Conservation (phyloP, 2,113 vertebrate species). For the Xiphorhynchus elegans region DNA sequence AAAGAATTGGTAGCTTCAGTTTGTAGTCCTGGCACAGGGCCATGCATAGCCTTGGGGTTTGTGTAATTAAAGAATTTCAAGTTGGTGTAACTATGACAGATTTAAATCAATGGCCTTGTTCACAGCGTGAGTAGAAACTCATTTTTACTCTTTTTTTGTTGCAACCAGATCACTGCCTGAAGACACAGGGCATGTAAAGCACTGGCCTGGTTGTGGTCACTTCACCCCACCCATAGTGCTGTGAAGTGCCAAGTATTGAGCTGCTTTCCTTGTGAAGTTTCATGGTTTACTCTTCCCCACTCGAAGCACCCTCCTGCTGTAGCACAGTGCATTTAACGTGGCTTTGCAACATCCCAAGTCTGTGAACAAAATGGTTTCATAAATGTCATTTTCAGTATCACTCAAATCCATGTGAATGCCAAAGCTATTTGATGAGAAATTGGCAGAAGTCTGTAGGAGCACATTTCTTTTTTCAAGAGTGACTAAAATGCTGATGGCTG, state of each 20-base stretch:
- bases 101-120: background rate
- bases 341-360: background rate
- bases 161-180: rapidly evolving
- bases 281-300: background rate
- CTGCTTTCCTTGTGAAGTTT: background rate
- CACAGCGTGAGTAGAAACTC: background rate
- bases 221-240: background rate
- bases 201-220: background rate
- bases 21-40: background rate
- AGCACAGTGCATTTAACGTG: background rate
- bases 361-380: rapidly evolving
- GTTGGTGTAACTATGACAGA: too few species aligned
- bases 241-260: background rate
- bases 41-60: rapidly evolving
- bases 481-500: background rate
- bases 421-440: too few species aligned
- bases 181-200: rapidly evolving
- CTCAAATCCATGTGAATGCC: background rate
- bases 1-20: background rate
- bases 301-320: background rate
- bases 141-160: background rate
- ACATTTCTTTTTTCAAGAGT: background rate
- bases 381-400: too few species aligned
- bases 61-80: background rate
- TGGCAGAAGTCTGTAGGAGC: too few species aligned